These are phyloP conservation scores for Pocillopora meandrina DNA, from an alignment of 92 coral and sea anemone genomes.

Conservation along the genomic window DNA sequence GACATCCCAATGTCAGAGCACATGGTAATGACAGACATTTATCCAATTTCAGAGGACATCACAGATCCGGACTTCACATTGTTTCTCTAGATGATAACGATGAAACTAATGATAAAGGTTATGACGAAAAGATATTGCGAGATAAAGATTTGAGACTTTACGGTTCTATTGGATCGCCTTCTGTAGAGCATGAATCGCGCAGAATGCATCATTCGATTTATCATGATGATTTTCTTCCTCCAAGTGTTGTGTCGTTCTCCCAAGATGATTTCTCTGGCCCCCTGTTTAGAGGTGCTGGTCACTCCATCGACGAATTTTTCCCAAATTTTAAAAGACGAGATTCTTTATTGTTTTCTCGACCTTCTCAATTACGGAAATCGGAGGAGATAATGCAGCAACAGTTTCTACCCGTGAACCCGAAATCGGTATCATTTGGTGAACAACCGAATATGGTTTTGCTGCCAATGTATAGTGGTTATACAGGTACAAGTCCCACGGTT, in stretches of 20 bases:
- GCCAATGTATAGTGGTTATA: constrained; percentile 9
- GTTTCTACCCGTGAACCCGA: constrained; percentile 15
- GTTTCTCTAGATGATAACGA: constrained; percentile 25
- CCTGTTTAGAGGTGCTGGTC: constrained; percentile 17
- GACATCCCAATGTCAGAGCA: constrained; percentile 1
- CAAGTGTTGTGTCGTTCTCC: constrained; percentile 53
- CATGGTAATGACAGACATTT: constrained; percentile 9
- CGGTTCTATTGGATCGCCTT: constrained; percentile 48
- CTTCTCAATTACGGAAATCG: constrained; percentile 21
- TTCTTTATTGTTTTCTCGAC: background rate
- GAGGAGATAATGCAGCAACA: constrained; percentile 45
- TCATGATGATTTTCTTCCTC: constrained; percentile 40
- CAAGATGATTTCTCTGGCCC: constrained; percentile 48
- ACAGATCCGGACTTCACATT: constrained; percentile 38
- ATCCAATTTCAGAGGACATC: background rate
- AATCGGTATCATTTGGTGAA: constrained; percentile 28
- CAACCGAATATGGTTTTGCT: constrained; percentile 26
- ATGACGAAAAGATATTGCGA: background rate
- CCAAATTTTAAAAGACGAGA: constrained; percentile 31
- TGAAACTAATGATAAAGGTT: constrained; percentile 4
- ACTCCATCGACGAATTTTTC: constrained; percentile 32
- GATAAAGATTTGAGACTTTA: constrained; percentile 43
- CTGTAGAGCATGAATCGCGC: background rate
- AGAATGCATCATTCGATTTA: constrained; percentile 11
- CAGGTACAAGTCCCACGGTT: constrained; percentile 4